Base-by-base conservation (phyloP, 2,113 vertebrate species). In the Trematocara stigmaticum region DNA sequence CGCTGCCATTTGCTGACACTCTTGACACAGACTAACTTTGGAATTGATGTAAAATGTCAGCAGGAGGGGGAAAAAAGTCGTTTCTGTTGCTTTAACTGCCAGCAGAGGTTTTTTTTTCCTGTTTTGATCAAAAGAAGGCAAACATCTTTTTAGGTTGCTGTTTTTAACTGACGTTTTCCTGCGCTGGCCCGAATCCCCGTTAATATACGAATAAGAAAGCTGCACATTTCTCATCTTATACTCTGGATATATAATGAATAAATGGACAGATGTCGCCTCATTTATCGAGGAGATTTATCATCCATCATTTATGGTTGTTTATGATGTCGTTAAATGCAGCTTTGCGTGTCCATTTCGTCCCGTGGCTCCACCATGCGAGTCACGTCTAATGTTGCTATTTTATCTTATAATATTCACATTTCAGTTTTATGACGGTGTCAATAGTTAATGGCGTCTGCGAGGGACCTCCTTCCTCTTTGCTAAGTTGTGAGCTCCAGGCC, bases 381-480 rank as follows among this genome's bases (percentile, higher is more conserved):
- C 69, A 1, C 52, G 52, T 38, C 81, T 76, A 81, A 78, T 81
- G 81, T 66, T 53, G 82, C 79, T 82, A 51, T 86, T 91, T 84
- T 71, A 74, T 71, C 64, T 84, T 51, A 57, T 76, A 66, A 89
- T 86, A 69, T 23, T 42, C 88, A 87, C 83, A 79, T 85, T 29
- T 57, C 45, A 9, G 20, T 88, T 88, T 93, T 71, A 90, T 88
- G 87, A 69, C 34, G 80, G 35, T 79, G 83, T 86, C 82, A 91
- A 79, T 91, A 91, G 91, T 93, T 93, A 89, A 94, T 93, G 90
- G 81, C 16, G 42, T 92, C 91, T 89, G 85, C 13, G 31, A 40
- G 89, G 87, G 87, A 40, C 85, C 88, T 81, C 84, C 86, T 88
- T 90, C 89, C 85, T 88, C 71, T 79, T 82, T 79, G 81, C 89